phyloP scores from a whole-genome alignment of 2,797 vertebrate genomes.

The Sylvilagus floridanus region DNA sequence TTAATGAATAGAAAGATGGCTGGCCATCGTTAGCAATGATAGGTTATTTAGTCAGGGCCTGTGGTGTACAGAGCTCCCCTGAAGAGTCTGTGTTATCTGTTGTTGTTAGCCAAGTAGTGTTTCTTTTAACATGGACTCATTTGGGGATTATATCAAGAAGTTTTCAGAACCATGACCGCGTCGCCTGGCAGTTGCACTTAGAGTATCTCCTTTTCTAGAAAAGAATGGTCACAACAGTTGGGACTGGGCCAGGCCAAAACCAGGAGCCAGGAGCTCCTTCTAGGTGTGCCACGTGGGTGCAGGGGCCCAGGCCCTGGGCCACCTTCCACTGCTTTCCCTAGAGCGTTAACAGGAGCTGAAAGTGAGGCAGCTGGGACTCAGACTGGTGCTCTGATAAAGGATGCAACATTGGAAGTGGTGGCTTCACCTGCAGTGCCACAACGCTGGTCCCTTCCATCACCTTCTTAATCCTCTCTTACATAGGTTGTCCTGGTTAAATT shows the following conservation, averaged over 20 bases:
- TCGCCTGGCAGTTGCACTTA: neutral
- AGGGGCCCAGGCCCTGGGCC: too few relatives aligned
- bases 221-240: too few relatives aligned
- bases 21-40: neutral
- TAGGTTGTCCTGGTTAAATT: neutral
- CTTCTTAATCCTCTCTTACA: neutral
- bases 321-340: too few relatives aligned
- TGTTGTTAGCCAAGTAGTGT: neutral
- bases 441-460: too few relatives aligned
- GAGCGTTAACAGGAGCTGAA: too few relatives aligned
- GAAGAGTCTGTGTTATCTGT: neutral
- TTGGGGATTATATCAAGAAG: neutral
- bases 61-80: neutral
- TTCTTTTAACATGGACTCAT: neutral
- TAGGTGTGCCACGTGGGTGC: too few relatives aligned
- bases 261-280: too few relatives aligned
- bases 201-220: neutral
- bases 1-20: neutral
- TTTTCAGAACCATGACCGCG: neutral
- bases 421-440: too few relatives aligned
- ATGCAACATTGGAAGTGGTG: too few relatives aligned
- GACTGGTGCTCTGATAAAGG: too few relatives aligned
- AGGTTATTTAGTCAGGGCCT: neutral
- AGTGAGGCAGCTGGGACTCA: too few relatives aligned
- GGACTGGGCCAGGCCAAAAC: too few relatives aligned